Evolutionary conservation across 2,888 invertebrate genomes (phyloP).

Genomic region (Harpalus rufipes): DNA sequence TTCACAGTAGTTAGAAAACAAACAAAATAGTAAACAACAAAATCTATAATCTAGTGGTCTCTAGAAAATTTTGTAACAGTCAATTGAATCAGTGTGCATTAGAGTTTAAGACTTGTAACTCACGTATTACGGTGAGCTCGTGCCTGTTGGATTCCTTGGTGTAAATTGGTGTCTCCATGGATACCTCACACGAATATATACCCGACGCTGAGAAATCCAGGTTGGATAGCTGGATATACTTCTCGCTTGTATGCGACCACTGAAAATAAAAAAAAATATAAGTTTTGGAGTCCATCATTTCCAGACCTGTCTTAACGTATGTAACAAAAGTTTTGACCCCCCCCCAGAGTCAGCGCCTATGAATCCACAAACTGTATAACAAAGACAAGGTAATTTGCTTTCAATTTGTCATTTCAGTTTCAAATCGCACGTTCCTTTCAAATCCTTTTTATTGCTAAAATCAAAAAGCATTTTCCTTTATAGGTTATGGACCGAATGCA

Average conservation of each 20-base stretch:
- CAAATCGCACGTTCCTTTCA: not conserved
- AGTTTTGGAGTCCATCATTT: too few relatives aligned
- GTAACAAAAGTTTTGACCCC: too few relatives aligned
- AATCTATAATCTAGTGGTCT: not conserved
- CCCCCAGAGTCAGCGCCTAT: too few relatives aligned
- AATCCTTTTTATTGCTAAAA: not conserved
- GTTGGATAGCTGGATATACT: constrained; percentile 85
- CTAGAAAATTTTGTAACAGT: too few relatives aligned
- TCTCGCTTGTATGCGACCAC: constrained; percentile 83
- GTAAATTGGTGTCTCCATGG: constrained; percentile 89
- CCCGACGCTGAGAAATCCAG: constrained; percentile 89
- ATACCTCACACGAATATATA: constrained; percentile 89
- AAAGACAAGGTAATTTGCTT: not conserved
- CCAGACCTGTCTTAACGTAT: too few relatives aligned
- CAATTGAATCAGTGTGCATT: too few relatives aligned
- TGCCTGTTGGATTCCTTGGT: constrained; percentile 88
- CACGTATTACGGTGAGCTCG: constrained; percentile 89
- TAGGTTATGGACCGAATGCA: not conserved
- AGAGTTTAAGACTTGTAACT: constrained; percentile 75
- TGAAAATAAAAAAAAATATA: constrained; percentile 74
- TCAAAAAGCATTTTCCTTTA: not conserved
- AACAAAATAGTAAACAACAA: not conserved
- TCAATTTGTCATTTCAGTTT: not conserved
- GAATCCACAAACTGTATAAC: too few relatives aligned
- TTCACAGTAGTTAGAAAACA: not conserved